These are phyloP conservation scores for Scolopax bukidnonensis DNA, from an alignment of 2,797 vertebrate species.

Conservation along the genomic window DNA sequence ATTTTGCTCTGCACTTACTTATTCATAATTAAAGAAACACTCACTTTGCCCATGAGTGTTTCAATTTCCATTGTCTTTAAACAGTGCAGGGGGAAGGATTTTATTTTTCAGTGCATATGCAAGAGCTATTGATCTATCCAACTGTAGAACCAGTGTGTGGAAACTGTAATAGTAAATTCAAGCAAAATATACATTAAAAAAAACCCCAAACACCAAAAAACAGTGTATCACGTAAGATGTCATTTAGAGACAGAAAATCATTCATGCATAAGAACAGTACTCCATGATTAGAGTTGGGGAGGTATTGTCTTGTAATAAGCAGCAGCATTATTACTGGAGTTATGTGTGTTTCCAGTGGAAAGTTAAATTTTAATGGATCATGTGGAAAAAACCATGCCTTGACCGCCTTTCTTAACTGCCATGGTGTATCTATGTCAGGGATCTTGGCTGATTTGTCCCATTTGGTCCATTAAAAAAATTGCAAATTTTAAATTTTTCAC, in stretches of 20 bases:
- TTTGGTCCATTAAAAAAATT: constrained; percentile 56
- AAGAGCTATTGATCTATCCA: not conserved
- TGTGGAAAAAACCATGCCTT: not conserved
- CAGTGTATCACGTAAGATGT: not conserved
- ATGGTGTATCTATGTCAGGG: not conserved
- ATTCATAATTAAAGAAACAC: not conserved
- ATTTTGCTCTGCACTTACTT: not conserved
- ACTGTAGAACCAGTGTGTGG: not conserved
- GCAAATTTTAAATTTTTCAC: not conserved
- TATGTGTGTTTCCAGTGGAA: not conserved
- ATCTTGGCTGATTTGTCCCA: constrained; percentile 70
- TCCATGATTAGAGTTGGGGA: not conserved
- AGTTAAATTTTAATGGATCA: not conserved
- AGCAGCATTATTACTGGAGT: not conserved
- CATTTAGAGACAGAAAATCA: not conserved
- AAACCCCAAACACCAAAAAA: not conserved
- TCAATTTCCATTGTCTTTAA: not conserved
- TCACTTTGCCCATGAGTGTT: not conserved
- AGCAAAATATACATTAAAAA: not conserved
- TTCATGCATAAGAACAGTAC: not conserved
- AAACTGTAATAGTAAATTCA: not conserved
- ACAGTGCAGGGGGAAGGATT: not conserved
- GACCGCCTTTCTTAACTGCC: constrained; percentile 34
- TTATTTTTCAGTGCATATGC: not conserved
- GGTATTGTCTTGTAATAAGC: not conserved